Evolutionary conservation across 1,140 invertebrate genomes (phyloP).

Genomic region (Lepidurus apus): DNA sequence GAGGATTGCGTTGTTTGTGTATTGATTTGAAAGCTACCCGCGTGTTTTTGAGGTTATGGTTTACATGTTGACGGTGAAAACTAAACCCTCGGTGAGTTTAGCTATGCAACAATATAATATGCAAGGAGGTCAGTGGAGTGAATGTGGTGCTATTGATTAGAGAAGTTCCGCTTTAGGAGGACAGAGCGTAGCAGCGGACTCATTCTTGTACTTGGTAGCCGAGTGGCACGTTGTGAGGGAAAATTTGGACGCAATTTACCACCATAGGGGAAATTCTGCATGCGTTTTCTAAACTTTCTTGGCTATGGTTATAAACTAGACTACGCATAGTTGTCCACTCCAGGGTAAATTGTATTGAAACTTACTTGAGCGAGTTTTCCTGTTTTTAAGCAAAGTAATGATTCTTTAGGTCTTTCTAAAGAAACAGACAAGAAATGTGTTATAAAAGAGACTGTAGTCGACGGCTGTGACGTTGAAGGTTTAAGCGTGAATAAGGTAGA

Average conservation of each 20-base stretch:
- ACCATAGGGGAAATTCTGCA: too few species aligned
- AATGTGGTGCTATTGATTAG: conserved; percentile 10
- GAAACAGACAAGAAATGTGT: too few species aligned
- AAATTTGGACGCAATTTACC: too few species aligned
- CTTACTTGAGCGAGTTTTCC: too few species aligned
- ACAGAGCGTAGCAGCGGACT: background rate
- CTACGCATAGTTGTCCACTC: too few species aligned
- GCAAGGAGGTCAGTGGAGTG: conserved; percentile 13
- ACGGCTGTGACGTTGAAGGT: background rate
- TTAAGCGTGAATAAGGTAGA: background rate
- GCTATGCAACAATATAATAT: background rate
- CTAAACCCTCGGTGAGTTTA: background rate
- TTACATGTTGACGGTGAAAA: background rate
- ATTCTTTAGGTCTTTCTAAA: too few species aligned
- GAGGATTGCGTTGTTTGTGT: background rate
- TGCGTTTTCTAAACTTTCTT: too few species aligned
- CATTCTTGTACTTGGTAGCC: too few species aligned
- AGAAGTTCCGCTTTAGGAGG: background rate
- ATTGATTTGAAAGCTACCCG: background rate
- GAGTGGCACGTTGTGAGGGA: too few species aligned
- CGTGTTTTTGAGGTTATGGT: background rate
- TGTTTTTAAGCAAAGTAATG: too few species aligned
- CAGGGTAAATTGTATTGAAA: too few species aligned
- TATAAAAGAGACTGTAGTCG: background rate
- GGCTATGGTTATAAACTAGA: too few species aligned